These are phyloP conservation scores for Sphyrna mokarran DNA, from an alignment of 2,113 vertebrate genomes.

Conservation along the genomic window DNA sequence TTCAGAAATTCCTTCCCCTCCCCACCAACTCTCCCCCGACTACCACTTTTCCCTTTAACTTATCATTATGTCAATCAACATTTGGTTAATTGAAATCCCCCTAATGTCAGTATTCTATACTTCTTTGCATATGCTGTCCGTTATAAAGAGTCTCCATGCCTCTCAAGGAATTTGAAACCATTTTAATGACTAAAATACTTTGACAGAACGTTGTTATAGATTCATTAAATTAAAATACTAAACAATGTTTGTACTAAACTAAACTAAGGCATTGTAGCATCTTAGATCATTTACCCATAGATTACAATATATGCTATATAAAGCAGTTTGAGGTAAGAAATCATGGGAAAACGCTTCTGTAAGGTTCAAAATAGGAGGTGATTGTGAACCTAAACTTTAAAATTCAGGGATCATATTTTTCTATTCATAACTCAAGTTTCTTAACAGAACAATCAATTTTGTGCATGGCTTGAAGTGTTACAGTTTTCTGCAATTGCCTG, in stretches of 20 bases:
- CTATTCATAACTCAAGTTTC: not conserved
- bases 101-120: not conserved
- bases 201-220: not conserved
- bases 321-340: not conserved
- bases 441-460: constrained; percentile 9
- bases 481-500: not conserved
- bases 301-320: not conserved
- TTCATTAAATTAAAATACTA: constrained; percentile 18
- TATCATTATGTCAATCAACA: not conserved
- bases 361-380: not conserved
- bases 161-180: not conserved
- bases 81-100: too few species aligned
- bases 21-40: too few species aligned
- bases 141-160: too few species aligned
- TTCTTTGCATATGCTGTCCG: not conserved
- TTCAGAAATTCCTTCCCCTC: not conserved
- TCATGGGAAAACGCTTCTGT: not conserved
- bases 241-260: not conserved
- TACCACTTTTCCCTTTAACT: not conserved
- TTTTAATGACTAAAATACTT: not conserved
- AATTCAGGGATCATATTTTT: not conserved
- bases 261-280: not conserved
- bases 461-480: not conserved
- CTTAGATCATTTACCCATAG: not conserved
- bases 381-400: not conserved